These are phyloP conservation scores for Amphibalanus amphitrite DNA, from an alignment of 1,140 invertebrate species.

Conservation along the genomic window DNA sequence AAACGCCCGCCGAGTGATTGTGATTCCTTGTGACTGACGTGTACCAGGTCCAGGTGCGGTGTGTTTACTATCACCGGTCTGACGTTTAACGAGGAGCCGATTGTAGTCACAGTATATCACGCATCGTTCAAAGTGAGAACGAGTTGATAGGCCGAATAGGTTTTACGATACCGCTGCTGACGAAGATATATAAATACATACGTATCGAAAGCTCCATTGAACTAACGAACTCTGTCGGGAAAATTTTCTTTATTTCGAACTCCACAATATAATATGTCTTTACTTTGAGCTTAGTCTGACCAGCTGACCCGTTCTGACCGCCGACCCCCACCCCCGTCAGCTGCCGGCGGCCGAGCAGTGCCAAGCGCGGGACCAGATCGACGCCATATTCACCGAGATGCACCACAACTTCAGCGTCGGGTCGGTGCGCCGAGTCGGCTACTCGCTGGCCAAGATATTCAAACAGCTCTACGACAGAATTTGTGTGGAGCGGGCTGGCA, in stretches of 20 bases:
- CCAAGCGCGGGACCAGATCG: constrained; percentile 27
- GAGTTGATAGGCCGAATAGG: too few relatives aligned
- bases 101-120: too few relatives aligned
- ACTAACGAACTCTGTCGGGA: constrained; percentile 3
- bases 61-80: too few relatives aligned
- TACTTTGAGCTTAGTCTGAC: constrained; percentile 8
- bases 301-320: constrained; percentile 9
- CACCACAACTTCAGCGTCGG: constrained; percentile 57
- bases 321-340: too few relatives aligned
- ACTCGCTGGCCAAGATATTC: constrained; percentile 49
- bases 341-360: constrained; percentile 20
- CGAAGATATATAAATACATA: too few relatives aligned
- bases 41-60: too few relatives aligned
- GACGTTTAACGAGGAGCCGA: too few relatives aligned
- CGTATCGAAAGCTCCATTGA: background rate
- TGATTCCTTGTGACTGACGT: too few relatives aligned
- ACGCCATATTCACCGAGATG: constrained; percentile 66
- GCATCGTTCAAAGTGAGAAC: too few relatives aligned
- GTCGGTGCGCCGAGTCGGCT: constrained; percentile 64
- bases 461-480: constrained; percentile 37
- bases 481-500: constrained; percentile 36
- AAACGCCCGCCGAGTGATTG: too few relatives aligned
- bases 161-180: too few relatives aligned
- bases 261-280: constrained; percentile 11
- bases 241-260: constrained; percentile 9